Evolutionary conservation across 2,888 invertebrate species (phyloP).

Genomic region (Plagodis pulveraria): DNA sequence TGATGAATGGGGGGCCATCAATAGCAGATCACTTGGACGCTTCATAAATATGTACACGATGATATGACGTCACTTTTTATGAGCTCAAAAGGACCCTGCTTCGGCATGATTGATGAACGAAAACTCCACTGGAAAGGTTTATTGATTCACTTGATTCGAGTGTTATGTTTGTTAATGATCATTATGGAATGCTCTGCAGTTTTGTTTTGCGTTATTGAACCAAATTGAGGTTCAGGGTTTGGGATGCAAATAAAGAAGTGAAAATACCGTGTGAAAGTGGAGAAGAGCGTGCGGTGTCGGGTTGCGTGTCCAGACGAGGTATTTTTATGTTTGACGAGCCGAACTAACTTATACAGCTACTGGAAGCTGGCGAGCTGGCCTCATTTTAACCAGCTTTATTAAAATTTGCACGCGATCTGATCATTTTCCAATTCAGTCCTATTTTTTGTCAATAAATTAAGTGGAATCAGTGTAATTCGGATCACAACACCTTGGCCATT

Average conservation of each 20-base stretch:
- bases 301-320: conserved; percentile 62
- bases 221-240: conserved; percentile 7
- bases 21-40: conserved; percentile 73
- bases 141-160: conserved; percentile 69
- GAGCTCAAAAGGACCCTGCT: conserved; percentile 57
- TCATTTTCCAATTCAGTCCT: conserved; percentile 31
- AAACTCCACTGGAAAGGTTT: conserved; percentile 57
- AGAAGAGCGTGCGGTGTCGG: conserved; percentile 42
- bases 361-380: conserved; percentile 60
- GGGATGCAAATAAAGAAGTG: conserved; percentile 22
- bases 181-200: conserved; percentile 31
- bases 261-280: conserved; percentile 49
- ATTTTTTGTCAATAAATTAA: conserved; percentile 31
- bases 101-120: conserved; percentile 61
- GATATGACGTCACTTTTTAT: conserved; percentile 75
- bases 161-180: conserved; percentile 53
- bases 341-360: conserved; percentile 69
- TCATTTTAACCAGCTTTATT: conserved; percentile 59
- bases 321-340: conserved; percentile 57
- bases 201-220: conserved; percentile 11
- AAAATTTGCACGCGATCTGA: conserved; percentile 58
- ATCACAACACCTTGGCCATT: conserved; percentile 19
- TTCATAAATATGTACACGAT: conserved; percentile 82
- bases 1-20: conserved; percentile 77
- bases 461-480: conserved; percentile 31